These are phyloP conservation scores for Atta texana DNA, from an alignment of 1,140 invertebrate species.

Conservation along the genomic window DNA sequence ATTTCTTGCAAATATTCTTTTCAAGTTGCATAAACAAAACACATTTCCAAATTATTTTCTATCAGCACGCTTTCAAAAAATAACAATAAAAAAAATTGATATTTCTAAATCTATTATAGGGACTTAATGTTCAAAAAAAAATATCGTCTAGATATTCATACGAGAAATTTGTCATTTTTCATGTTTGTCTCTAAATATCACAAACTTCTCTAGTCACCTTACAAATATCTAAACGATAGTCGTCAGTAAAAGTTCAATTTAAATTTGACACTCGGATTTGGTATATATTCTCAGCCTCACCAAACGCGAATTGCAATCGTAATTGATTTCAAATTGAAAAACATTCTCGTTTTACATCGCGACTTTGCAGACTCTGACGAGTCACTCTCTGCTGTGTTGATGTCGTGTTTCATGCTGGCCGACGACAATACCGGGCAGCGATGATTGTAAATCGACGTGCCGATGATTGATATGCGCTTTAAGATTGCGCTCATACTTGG, in stretches of 20 bases:
- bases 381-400: slow-evolving; percentile 46
- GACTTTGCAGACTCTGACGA: slow-evolving; percentile 41
- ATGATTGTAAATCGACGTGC: slow-evolving; percentile 78
- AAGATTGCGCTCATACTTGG: slow-evolving; percentile 85
- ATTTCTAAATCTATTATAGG: neutral
- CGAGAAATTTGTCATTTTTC: neutral
- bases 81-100: neutral
- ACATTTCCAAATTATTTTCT: neutral
- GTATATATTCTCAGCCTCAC: neutral
- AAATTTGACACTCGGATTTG: slow-evolving; percentile 47
- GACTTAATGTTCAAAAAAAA: neutral
- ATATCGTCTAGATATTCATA: slow-evolving; percentile 17
- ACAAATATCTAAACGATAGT: slow-evolving; percentile 25
- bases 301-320: neutral
- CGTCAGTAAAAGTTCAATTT: neutral
- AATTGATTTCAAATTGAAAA: neutral
- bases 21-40: neutral
- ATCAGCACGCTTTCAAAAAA: neutral
- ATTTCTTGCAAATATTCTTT: neutral
- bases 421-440: slow-evolving; percentile 66
- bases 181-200: neutral
- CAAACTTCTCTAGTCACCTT: neutral
- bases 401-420: slow-evolving; percentile 73
- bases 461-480: slow-evolving; percentile 86
- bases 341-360: slow-evolving; percentile 1